Base-by-base conservation (phyloP, 1,140 invertebrate species). In the Nebria ingens region DNA sequence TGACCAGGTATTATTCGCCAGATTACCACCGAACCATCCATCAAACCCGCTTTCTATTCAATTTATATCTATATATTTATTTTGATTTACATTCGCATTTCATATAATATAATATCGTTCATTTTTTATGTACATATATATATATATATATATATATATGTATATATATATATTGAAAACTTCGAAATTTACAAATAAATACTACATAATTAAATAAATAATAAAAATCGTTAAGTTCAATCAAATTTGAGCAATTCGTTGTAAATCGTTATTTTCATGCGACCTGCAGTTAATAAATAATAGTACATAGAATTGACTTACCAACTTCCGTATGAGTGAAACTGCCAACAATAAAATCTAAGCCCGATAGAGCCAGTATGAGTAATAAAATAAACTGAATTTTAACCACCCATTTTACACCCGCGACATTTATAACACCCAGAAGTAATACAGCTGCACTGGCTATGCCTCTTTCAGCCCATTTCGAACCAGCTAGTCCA, bases 351-450 rank as follows among this genome's bases (percentile, higher is more conserved):
- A 87, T 83, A 72, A 96, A 94, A 71, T 96, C 91, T 49, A 91
- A 69, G 11, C 87, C 89, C 55, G 91, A 89, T 38, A 92, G 71
- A n/a, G 93, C 72, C 45, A 96, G 73, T 52, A 93, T 81, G 54
- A 93, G 69, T 11, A 95, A 75, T 3, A 95, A 75, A 50, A 87
- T 74, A 77, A 95, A 92, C 66, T 95, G 91, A 29, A 95, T 70
- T 65, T 94, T 92, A 45, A 95, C 85, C 2, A 95, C 90, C 89
- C 91, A 93, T 66, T 93, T 97, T 11, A 92, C 91, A 56, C 92
- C 92, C 42, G 91, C 90, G 19, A 93, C 75, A 73, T 96, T 95
- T 58, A 95, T 92, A 49, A 84, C 82, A 50, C 89, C 86, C 13
- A 95, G 75, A 22, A 93, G 69, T 21, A 93, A 69, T 2, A 94